Base-by-base conservation (phyloP, 2,888 invertebrate genomes). In the Mantis religiosa region DNA sequence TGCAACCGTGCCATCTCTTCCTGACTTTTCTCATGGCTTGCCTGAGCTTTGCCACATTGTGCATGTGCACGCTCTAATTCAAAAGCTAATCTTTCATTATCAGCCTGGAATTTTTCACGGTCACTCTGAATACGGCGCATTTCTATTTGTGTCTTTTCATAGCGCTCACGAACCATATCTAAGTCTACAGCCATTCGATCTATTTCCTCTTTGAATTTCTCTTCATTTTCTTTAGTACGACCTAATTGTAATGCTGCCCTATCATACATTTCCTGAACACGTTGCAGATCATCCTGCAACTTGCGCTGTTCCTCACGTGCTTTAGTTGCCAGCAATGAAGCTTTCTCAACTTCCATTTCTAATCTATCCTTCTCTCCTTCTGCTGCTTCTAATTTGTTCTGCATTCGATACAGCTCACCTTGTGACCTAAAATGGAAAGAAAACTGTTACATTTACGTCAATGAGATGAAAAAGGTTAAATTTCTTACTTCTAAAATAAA, bases 201-300 rank as follows among this genome's bases (percentile, higher is more conserved):
- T 92, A 97, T 94, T 91, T 97, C 97, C 92, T 97, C 97, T 92
- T 98, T 97, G 47, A 97, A 96, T 92, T 98, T 98, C 91, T 98
- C 98, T 94, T 98, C 98, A 91, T 96, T 95, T 93, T 98, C 98
- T 93, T 98, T 98, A 88, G 97, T 96, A 91, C 98, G 95, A 89
- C 96, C 96, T 41, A 98, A 94, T 92, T 98, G 98, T 91, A 98
- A 94, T 20, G 97, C 96, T 27, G 97, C 96, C 90, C 98, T 95
- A 91, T 98, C 98, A 92, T 98, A 98, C 94, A 97, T 96, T 94
- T 98, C 98, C 93, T 98, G 98, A 88, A 98, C 93, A 90, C 97
- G 95, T 87, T 97, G 95, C 91, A 97, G 94, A 92, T 98, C 98
- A 91, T 98, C 98, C 93, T 98, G 97, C 28, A 97, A 93, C 93